Evolutionary conservation across 1,140 invertebrate species (phyloP).

Genomic region (Lethrus apterus): DNA sequence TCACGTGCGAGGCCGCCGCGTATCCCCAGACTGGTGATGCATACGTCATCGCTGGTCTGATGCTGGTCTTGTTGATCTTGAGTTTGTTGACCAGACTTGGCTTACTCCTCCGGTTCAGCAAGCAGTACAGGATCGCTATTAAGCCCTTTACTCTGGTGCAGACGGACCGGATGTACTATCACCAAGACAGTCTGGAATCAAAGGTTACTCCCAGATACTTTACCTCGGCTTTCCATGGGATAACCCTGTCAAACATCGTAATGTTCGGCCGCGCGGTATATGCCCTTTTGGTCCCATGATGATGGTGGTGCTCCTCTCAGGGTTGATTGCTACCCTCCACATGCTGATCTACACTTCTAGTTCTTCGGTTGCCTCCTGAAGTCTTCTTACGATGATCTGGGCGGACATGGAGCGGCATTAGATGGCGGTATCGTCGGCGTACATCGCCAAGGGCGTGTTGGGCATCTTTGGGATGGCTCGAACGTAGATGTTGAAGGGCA

Average conservation of each 20-base stretch:
- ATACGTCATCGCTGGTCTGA: too few species aligned
- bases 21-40: conserved; percentile 16
- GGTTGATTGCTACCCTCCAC: conserved; percentile 26
- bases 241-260: not conserved
- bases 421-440: conserved; percentile 5
- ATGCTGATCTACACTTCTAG: conserved; percentile 18
- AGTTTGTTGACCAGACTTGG: conserved; percentile 15
- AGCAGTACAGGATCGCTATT: not conserved
- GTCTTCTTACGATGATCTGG: conserved; percentile 3
- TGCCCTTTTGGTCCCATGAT: conserved; percentile 10
- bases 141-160: not conserved
- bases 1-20: conserved; percentile 8
- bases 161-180: conserved; percentile 7
- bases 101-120: not conserved
- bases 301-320: conserved; percentile 22
- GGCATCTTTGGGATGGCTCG: not conserved
- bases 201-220: conserved; percentile 22
- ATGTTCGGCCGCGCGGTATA: not conserved
- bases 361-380: conserved; percentile 13
- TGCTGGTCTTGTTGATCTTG: conserved; percentile 12
- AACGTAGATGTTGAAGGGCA: not conserved
- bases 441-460: not conserved
- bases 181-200: conserved; percentile 14
- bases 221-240: conserved; percentile 14
- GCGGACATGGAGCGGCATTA: too few species aligned